phyloP scores from a whole-genome alignment of 2,797 vertebrate genomes.

The Enteromius trimaculatus region DNA sequence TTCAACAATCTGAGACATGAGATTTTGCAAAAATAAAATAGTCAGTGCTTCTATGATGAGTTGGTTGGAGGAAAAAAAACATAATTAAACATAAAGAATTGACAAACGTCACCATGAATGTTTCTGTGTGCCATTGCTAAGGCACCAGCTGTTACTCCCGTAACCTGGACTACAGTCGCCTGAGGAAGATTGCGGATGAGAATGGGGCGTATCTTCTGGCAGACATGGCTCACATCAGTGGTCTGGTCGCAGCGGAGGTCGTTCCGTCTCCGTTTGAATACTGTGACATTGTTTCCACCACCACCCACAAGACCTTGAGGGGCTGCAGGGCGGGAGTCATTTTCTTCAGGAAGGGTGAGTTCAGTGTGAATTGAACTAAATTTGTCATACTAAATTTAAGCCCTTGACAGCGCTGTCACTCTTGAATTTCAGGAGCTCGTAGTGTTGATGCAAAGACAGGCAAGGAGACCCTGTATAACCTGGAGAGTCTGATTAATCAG shows the following conservation, averaged over 20 bases:
- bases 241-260: constrained; percentile 88
- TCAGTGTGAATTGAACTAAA: neutral
- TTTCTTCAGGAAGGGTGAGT: constrained; percentile 92
- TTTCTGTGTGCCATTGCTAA: constrained; percentile 57
- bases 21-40: neutral
- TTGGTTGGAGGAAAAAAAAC: neutral
- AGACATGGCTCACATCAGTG: constrained; percentile 98
- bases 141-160: constrained; percentile 96
- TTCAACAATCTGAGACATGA: neutral
- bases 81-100: neutral
- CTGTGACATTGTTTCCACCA: constrained; percentile 92
- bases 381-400: neutral
- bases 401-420: neutral
- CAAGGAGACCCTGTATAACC: constrained; percentile 88
- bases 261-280: constrained; percentile 92
- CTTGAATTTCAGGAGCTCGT: constrained; percentile 79
- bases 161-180: constrained; percentile 89
- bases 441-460: constrained; percentile 89
- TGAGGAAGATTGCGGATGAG: constrained; percentile 86
- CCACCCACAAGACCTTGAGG: constrained; percentile 96
- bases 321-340: constrained; percentile 94
- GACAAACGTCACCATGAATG: neutral
- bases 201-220: constrained; percentile 89
- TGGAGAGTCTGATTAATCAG: constrained; percentile 93
- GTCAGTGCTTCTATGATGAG: neutral